A percentile compares a stretch with the other conserved stretches of the same genome.
phyloP scores from a whole-genome alignment of 2,797 vertebrate species.

The Pangasius djambal region DNA sequence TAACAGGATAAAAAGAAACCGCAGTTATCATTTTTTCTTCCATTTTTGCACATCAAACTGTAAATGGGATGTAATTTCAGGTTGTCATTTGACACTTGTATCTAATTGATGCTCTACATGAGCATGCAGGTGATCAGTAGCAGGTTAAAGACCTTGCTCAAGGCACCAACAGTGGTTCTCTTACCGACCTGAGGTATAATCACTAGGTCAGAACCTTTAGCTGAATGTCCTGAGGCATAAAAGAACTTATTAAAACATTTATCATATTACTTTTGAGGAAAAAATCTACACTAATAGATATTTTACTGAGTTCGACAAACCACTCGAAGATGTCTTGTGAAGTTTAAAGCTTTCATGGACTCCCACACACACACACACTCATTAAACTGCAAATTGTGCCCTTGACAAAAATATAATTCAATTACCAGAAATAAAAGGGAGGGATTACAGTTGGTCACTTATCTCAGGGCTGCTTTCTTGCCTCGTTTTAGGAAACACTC shows the following conservation, averaged over 20 bases:
- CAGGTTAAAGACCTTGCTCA: not conserved
- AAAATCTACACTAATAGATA: not conserved
- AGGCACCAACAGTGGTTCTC: not conserved
- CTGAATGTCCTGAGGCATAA: not conserved
- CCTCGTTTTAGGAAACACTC: not conserved
- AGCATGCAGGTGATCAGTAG: not conserved
- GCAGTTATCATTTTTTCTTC: not conserved
- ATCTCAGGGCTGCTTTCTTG: slow-evolving; percentile 2
- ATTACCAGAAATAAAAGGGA: not conserved
- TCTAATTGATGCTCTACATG: not conserved
- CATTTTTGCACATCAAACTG: not conserved
- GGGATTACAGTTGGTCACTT: not conserved
- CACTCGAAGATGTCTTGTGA: not conserved
- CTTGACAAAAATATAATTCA: not conserved
- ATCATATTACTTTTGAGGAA: not conserved
- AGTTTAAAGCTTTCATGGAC: not conserved
- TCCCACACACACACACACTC: too few species aligned
- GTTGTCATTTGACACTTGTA: not conserved
- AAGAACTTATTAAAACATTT: not conserved
- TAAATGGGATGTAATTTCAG: not conserved
- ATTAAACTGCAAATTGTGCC: not conserved
- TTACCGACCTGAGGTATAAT: not conserved
- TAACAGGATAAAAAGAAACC: not conserved
- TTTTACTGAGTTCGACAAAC: slow-evolving; percentile 3
- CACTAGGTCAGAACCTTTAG: not conserved